Evolutionary conservation across 1,140 invertebrate genomes (phyloP), one percentile per base, ranked within the genome.

Genomic region (Stegodyphus dumicola): DNA sequence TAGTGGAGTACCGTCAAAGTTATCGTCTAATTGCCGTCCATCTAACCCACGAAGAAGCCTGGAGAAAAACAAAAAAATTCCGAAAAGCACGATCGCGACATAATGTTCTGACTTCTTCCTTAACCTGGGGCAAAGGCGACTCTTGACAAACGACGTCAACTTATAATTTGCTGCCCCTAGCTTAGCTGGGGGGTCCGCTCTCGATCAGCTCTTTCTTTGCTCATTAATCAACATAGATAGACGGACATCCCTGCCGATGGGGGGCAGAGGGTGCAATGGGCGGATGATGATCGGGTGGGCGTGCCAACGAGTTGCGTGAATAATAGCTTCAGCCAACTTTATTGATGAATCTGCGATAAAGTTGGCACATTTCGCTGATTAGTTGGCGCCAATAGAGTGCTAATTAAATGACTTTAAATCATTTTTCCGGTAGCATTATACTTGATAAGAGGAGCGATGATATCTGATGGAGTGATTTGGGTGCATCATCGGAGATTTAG

Each of bases 401-500:
- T 81, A 81, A 81, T 81, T 81, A 81, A 81, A 81, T 81, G 69
- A 81, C 78, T 81, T 81, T 81, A 81, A 81, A 81, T 81, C 78
- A 81, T 81, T 81, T 81, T 81, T 81, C 78, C 78, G 70, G 70
- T 81, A 65, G 67, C 51, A 18, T 51, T 75, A 75, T 17, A 65
- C 17, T 18, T 74, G 71, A 74, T 74, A 53, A 53, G 71, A 7
- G 11, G n/a, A 6, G 7, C 75, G 75, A 77, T 77, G 75, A 66
- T 77, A 77, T 77, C 75, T 77, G 33, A 77, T 77, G 56, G 54
- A 48, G 60, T 48, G 33, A 56, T 65, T 51, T 64, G 15, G 48
- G 60, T 18, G 33, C 48, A 48, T 48, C 13, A 33, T 33, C 33
- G 33, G 33, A 33, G 33, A 33, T 33, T 33, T 33, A 33, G 33